Evolutionary conservation across 2,888 invertebrate genomes (phyloP), one percentile per base, ranked within the genome.

Genomic region (Polydrusus tereticollis): DNA sequence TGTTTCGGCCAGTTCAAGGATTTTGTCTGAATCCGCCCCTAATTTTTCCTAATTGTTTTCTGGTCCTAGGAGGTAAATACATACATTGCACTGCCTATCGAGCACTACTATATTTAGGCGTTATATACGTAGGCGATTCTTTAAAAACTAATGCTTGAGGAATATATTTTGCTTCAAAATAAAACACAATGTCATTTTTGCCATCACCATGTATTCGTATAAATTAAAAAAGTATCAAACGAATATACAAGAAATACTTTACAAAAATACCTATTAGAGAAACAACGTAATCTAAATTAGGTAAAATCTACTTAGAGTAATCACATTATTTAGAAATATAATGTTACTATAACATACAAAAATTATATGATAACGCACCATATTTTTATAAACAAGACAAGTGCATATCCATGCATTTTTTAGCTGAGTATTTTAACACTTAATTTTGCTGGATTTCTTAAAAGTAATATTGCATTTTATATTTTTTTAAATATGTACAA

Each of bases 331-430:
- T 68, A 73, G 72, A 73, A 76, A 63, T 43, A 57, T 41, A 72
- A 69, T 76, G 77, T 79, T 77, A 77, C 72, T 77, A 75, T 76
- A 78, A 77, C 76, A 78, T 78, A 79, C 78, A 73, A 29, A 67
- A 69, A 72, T 65, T 74, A 78, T 74, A 75, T 75, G 71, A 77
- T 77, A 76, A 74, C 68, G 72, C 74, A 78, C 73, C 73, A 76
- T 76, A 78, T 77, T 60, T 47, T 47, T 52, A 59, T 55, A 45
- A 69, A 29, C 12, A 52, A 38, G 18, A 43, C 29, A 62, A 66
- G 14, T 12, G 12, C 4, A 38, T 38, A 38, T 38, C 26, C 7
- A 26, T 7, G 26, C 7, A 26, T 26, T 26, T 5, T 26, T 26
- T 5, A 38, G 2, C 65, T 69, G 69, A 73, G 69, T 73, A 69